Percentiles rank a stretch among this genome's conserved stretches.
These are phyloP conservation scores for Progne subis DNA, from an alignment of 2,113 vertebrate species.

Conservation along the genomic window DNA sequence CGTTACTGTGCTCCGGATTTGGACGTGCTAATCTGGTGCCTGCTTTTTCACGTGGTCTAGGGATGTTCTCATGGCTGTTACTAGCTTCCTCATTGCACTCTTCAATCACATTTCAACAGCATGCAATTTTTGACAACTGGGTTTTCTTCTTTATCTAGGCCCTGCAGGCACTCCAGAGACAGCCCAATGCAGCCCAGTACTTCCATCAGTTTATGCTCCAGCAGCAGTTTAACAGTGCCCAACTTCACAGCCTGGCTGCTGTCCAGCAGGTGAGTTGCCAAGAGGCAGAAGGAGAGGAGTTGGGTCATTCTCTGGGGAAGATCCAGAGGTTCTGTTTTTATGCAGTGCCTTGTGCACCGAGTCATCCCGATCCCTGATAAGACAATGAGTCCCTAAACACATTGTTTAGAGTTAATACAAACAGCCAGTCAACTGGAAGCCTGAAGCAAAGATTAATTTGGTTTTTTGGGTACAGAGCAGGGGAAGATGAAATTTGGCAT, in stretches of 20 bases:
- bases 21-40: not conserved
- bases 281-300: not conserved
- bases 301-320: not conserved
- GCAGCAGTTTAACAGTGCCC: slow-evolving; percentile 94
- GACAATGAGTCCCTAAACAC: not conserved
- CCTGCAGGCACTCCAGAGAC: slow-evolving; percentile 92
- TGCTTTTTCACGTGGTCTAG: not conserved
- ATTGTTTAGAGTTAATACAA: not conserved
- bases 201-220: slow-evolving; percentile 98
- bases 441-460: not conserved
- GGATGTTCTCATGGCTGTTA: not conserved
- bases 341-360: not conserved
- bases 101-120: not conserved
- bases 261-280: slow-evolving; percentile 91
- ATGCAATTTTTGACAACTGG: not conserved
- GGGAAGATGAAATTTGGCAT: not conserved
- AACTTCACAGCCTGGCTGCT: slow-evolving; percentile 94
- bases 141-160: slow-evolving; percentile 76
- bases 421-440: not conserved
- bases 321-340: not conserved
- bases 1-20: not conserved
- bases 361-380: not conserved
- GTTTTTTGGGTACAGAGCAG: not conserved
- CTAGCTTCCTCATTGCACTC: not conserved
- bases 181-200: slow-evolving; percentile 96